Evolutionary conservation across 2,888 invertebrate genomes (phyloP), one percentile per base, ranked within the genome.

Genomic region (Cremastinae sp.): DNA sequence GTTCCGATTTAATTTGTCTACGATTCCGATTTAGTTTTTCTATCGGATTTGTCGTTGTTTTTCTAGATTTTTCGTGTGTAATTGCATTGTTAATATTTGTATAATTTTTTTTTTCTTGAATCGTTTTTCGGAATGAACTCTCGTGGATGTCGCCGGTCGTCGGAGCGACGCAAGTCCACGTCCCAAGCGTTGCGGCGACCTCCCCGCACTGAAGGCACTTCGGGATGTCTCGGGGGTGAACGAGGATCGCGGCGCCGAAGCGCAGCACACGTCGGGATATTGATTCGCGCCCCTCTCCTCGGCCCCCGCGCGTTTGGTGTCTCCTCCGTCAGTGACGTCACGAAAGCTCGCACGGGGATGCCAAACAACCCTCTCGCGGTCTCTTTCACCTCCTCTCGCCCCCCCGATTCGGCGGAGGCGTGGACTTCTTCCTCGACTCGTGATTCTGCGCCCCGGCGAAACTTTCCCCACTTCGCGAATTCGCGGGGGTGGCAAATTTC

Each of bases 141-240:
- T 62, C 61, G 53, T 62, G 79, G 81, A 80, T 81, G 82, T 74
- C 78, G 81, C 83, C 81, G 82, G 81, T 80, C 78, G 78, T 82
- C 82, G 81, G 83, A 84, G 83, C 83, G 86, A 83, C 83, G 85
- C 80, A 75, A 72, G 80, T 82, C 80, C 81, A 81, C 84, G 87
- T 87, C 82, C 83, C 84, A 83, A 83, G 84, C 88, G 84, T 88
- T 83, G 86, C 85, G 85, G 86, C 84, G 86, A 85, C 88, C 85
- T 85, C 85, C 87, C 87, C 86, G 89, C 86, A 88, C 88, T 88
- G 87, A 87, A 82, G 81, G 82, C 83, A 81, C 81, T 78, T 78
- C 71, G 79, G 77, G 80, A 80, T 80, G 78, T 82, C 82, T 81
- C 79, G 78, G 80, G 74, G 80, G 80, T 75, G 65, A 80, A 78